A percentile compares a stretch with the other conserved stretches of the same genome.
Evolutionary conservation across 1,140 invertebrate species (phyloP).

Genomic region (Reticulitermes speratus): DNA sequence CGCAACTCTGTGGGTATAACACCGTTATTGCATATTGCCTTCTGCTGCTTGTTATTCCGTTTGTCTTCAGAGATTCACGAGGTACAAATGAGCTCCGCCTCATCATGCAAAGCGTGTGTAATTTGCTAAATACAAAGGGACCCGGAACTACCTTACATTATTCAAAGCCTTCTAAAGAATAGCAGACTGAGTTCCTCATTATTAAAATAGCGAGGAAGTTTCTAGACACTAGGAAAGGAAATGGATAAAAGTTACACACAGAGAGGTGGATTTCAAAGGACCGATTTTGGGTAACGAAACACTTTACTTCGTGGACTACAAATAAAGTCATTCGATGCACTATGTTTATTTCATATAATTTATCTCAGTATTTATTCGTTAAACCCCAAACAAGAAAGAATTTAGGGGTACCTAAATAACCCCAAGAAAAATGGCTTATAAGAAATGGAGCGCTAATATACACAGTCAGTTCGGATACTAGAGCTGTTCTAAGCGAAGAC

Average conservation of each 20-base stretch:
- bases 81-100: not conserved
- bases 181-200: not conserved
- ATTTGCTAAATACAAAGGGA: not conserved
- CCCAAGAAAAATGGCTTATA: no score
- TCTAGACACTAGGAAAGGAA: not conserved
- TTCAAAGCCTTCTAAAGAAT: not conserved
- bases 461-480: no score
- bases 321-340: no score
- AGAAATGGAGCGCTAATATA: no score
- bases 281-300: not conserved
- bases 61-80: not conserved
- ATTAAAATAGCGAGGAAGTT: not conserved
- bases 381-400: no score
- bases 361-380: no score
- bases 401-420: no score
- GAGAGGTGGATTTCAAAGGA: no score
- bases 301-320: not conserved
- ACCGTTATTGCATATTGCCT: not conserved
- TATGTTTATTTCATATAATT: no score
- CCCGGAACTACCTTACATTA: not conserved
- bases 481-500: no score
- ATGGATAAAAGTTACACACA: not conserved
- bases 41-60: slow-evolving; percentile 4
- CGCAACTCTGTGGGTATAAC: no score
- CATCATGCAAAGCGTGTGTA: not conserved